These are phyloP conservation scores for Mechanitis mazaeus DNA, from an alignment of 2,888 invertebrate species.

Conservation along the genomic window DNA sequence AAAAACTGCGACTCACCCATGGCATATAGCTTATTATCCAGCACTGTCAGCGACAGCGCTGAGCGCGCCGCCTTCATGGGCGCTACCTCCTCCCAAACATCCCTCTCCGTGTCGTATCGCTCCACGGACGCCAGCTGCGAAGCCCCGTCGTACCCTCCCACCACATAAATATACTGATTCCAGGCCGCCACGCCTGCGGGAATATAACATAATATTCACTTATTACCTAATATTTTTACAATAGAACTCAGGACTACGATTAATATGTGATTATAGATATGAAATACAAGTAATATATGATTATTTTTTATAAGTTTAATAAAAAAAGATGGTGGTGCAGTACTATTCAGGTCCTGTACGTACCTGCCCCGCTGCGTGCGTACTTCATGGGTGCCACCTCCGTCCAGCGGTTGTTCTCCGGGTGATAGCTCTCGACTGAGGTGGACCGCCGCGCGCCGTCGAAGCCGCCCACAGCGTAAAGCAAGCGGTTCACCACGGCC, in stretches of 20 bases:
- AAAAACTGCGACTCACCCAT: constrained; percentile 77
- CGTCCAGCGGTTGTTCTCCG: constrained; percentile 93
- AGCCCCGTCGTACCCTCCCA: constrained; percentile 94
- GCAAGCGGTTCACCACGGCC: constrained; percentile 84
- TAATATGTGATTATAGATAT: no score
- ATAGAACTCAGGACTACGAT: background rate
- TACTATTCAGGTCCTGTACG: no score
- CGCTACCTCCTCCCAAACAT: constrained; percentile 86
- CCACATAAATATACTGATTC: constrained; percentile 92
- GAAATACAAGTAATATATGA: no score
- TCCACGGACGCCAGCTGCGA: constrained; percentile 90
- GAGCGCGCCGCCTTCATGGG: constrained; percentile 88
- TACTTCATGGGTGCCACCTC: constrained; percentile 86
- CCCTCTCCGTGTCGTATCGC: constrained; percentile 88
- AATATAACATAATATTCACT: background rate
- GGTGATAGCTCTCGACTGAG: constrained; percentile 94
- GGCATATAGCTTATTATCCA: constrained; percentile 92
- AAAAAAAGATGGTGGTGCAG: no score
- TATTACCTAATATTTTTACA: background rate
- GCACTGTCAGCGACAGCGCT: constrained; percentile 90
- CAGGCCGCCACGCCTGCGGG: constrained; percentile 86
- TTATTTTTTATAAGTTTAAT: no score
- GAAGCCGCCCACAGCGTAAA: constrained; percentile 92
- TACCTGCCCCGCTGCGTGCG: constrained; percentile 90
- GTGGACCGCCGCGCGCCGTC: constrained; percentile 87